Percentiles rank a stretch among this genome's conserved stretches.
These are phyloP conservation scores for Synanthedon andrenaeformis DNA, from an alignment of 2,888 invertebrate genomes.

Conservation along the genomic window DNA sequence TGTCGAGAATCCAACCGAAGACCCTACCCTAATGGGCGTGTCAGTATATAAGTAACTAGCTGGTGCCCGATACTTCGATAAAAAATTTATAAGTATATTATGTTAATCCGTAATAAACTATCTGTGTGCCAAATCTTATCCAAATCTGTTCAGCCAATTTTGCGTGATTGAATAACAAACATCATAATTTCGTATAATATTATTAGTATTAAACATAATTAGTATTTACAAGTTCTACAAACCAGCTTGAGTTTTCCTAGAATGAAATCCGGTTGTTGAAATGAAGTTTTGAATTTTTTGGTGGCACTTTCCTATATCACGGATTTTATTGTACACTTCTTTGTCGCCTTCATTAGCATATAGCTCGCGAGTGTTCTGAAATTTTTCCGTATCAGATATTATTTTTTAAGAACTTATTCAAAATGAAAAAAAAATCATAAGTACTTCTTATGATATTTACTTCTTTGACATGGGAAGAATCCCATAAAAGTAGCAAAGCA, in stretches of 20 bases:
- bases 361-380: constrained; percentile 46
- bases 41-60: no score
- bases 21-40: no score
- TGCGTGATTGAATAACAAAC: no score
- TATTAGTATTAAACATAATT: no score
- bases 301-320: constrained; percentile 73
- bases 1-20: no score
- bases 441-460: constrained; percentile 13
- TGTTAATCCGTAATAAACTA: no score
- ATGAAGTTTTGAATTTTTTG: constrained; percentile 75
- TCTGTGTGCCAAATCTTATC: no score
- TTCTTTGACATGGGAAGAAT: constrained; percentile 50
- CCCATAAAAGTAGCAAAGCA: constrained; percentile 74
- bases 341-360: constrained; percentile 77
- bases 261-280: constrained; percentile 54
- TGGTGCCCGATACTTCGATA: no score
- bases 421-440: no score
- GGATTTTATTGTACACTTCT: constrained; percentile 71
- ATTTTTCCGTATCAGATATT: constrained; percentile 4
- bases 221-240: not conserved
- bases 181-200: no score
- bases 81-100: no score
- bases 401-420: not conserved
- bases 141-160: no score
- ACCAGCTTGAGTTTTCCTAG: constrained; percentile 66